Base-by-base conservation (phyloP, 2,797 vertebrate genomes). In the Rhyacichthys aspro region DNA sequence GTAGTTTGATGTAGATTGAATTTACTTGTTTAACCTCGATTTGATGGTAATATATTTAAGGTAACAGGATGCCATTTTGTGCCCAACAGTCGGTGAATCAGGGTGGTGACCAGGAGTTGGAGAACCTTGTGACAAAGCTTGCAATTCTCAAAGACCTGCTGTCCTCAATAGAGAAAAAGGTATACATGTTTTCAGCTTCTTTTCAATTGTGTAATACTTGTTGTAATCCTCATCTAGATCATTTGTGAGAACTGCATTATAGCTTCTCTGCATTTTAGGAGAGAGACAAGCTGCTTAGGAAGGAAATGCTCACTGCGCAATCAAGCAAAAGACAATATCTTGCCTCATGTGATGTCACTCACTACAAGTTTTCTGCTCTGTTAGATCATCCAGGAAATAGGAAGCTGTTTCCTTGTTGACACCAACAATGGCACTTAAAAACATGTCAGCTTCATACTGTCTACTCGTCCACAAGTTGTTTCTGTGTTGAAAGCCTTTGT, bases 121-220 rank as follows among this genome's bases (percentile, higher is more conserved):
- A 98, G 84, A 95, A 85, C 78, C 92, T 98, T 39, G 95, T 98
- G 77, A 90, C 96, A 76, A 98, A 98, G 85, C 86, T 98, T 34
- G 95, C 96, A 0, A 93, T 98, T 76, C 91, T 98, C 63, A 98
- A 96, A 91, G 97, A 98, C 76, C 92, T 98, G 70, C 86, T 98
- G 46, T 95, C 95, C 15, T 93, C 93, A 66, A 97, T 98, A 16
- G 95, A 98, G 90, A 97, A 96, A 85, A 98, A 98, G 95, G 96
- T 97, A 84, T 8, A 55, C 5, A 50, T 5, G 32, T 59, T 55
- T 44, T 28, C 14, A 1, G 2, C 11, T 47, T 32, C 12, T 14
- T 12, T 46, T 23, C 9, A 37, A 41, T 52, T 23, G 18, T 69
- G 14, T 67, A 46, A 58, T 38, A 15, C 3, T 19, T 12, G 32